phyloP scores from a whole-genome alignment of 1,140 invertebrate genomes.

The Asbolus verrucosus region DNA sequence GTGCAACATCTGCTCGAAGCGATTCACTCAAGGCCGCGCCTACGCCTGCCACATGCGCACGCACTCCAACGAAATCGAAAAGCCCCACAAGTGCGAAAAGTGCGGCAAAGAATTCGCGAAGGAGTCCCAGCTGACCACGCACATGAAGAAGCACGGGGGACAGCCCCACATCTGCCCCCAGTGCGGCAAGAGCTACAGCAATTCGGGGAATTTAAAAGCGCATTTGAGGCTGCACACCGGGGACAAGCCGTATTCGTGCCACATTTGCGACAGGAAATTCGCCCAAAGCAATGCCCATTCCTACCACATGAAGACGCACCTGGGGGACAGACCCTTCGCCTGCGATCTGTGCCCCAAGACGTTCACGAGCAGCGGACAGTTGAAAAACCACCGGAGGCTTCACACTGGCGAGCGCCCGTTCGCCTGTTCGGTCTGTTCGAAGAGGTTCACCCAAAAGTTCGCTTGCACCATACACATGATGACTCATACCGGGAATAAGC shows the following conservation, averaged over 20 bases:
- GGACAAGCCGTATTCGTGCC: too few species aligned
- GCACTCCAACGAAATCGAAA: conserved; percentile 62
- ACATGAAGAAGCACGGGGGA: too few species aligned
- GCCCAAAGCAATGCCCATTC: neutral
- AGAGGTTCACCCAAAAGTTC: conserved; percentile 12
- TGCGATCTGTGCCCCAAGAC: conserved; percentile 35
- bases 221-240: too few species aligned
- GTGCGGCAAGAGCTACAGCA: too few species aligned
- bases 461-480: too few species aligned
- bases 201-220: too few species aligned
- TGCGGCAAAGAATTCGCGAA: too few species aligned
- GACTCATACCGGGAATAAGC: too few species aligned
- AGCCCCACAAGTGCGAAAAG: conserved; percentile 40
- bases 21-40: conserved; percentile 39
- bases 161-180: too few species aligned
- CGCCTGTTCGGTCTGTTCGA: conserved; percentile 24
- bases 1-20: conserved; percentile 9
- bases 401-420: conserved; percentile 43
- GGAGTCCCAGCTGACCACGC: too few species aligned
- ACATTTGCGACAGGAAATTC: too few species aligned
- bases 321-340: neutral
- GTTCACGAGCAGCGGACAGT: conserved; percentile 34
- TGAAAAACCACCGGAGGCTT: conserved; percentile 37
- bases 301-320: conserved; percentile 15
- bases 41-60: conserved; percentile 65